phyloP scores from a whole-genome alignment of 1,140 invertebrate species.

The Megalonaias nervosa region DNA sequence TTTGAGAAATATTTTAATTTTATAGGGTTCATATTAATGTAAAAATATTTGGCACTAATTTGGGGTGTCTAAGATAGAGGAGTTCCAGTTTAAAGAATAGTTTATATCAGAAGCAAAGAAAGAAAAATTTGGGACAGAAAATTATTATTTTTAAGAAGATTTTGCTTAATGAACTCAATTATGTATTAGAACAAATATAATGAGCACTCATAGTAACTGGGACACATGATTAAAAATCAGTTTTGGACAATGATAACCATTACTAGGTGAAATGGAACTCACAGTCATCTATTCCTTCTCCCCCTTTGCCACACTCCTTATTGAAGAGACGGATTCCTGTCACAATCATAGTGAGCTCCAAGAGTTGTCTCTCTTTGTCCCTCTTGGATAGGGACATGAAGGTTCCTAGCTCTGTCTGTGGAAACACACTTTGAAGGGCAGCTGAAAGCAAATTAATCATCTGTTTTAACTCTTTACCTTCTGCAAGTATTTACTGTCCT shows the following conservation, averaged over 20 bases:
- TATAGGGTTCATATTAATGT: too few relatives aligned
- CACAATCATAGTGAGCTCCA: conserved; percentile 71
- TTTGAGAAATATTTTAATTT: too few relatives aligned
- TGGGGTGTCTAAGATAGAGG: too few relatives aligned
- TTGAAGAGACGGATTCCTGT: conserved; percentile 72
- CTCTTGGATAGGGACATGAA: conserved; percentile 76
- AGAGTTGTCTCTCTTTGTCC: conserved; percentile 70
- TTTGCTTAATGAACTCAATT: too few relatives aligned
- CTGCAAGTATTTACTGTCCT: too few relatives aligned
- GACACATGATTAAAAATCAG: background rate
- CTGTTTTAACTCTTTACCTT: background rate
- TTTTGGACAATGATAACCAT: background rate
- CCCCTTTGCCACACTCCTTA: conserved; percentile 72
- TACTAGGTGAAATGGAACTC: conserved; percentile 31
- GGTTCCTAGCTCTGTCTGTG: conserved; percentile 78
- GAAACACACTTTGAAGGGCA: conserved; percentile 83
- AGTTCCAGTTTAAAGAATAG: too few relatives aligned
- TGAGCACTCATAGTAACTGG: background rate
- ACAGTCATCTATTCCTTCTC: conserved; percentile 73
- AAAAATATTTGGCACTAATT: too few relatives aligned
- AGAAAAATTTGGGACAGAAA: too few relatives aligned
- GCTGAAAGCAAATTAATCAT: conserved; percentile 59
- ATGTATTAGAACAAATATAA: background rate
- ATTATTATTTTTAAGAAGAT: too few relatives aligned
- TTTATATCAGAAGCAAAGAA: too few relatives aligned